Evolutionary conservation across 2,797 vertebrate genomes (phyloP).

Genomic region (Pogoniulus pusillus): DNA sequence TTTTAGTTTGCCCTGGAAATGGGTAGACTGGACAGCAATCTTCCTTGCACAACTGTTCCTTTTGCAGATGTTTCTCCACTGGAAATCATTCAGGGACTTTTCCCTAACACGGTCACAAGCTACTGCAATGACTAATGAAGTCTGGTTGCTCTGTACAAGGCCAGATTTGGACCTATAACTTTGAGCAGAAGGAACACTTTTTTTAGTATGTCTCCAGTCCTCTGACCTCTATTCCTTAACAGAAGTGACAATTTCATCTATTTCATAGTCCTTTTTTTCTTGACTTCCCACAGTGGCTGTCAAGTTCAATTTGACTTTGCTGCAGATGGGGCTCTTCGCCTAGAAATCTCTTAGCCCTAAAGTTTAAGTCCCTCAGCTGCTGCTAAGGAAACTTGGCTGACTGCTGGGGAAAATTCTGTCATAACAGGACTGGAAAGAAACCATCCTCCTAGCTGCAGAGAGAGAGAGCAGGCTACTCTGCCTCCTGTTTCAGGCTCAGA

Average conservation of each 20-base stretch:
- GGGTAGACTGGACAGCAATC: background rate
- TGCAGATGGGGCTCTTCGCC: constrained; percentile 44
- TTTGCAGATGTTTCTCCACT: background rate
- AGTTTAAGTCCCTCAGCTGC: constrained; percentile 28
- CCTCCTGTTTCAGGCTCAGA: background rate
- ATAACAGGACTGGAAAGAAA: background rate
- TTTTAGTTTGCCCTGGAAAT: background rate
- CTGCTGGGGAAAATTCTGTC: constrained; percentile 18
- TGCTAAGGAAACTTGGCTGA: constrained; percentile 41
- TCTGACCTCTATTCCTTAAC: background rate
- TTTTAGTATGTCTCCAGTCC: background rate
- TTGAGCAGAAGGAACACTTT: background rate
- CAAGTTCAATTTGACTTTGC: constrained; percentile 25
- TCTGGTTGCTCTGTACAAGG: background rate
- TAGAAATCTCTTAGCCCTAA: constrained; percentile 50
- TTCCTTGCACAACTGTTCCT: background rate
- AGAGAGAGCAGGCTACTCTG: background rate
- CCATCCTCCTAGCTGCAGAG: background rate
- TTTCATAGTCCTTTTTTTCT: constrained; percentile 37
- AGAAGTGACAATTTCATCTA: constrained; percentile 27
- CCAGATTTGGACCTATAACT: background rate
- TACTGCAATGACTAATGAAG: background rate
- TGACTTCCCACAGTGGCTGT: constrained; percentile 48
- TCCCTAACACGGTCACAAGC: background rate
- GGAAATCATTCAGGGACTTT: background rate